A percentile compares a stretch with the other conserved stretches of the same genome.
Evolutionary conservation across 2,888 invertebrate species (phyloP).

Genomic region (Parnassius glacialis): DNA sequence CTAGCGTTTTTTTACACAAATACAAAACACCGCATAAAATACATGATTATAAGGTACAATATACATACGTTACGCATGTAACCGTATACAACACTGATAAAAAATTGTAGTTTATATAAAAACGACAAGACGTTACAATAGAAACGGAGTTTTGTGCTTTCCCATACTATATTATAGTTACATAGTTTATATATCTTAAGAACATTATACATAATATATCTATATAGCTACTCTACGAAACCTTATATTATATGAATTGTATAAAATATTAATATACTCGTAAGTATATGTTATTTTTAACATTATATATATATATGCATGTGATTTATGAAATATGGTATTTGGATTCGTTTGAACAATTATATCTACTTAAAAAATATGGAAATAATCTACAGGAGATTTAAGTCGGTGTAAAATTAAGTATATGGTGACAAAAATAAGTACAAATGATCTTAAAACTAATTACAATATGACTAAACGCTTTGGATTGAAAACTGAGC

Average conservation of each 20-base stretch:
- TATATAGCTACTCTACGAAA: slow-evolving; percentile 41
- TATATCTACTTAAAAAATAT: slow-evolving; percentile 25
- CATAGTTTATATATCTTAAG: slow-evolving; percentile 28
- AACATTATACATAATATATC: slow-evolving; percentile 29
- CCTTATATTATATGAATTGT: slow-evolving; percentile 41
- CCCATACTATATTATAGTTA: slow-evolving; percentile 39
- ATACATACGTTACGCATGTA: slow-evolving; percentile 50
- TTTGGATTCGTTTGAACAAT: slow-evolving; percentile 12
- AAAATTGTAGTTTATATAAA: slow-evolving; percentile 42
- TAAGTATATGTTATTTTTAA: slow-evolving; percentile 32
- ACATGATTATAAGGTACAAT: slow-evolving; percentile 49
- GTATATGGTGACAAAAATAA: slow-evolving; percentile 28
- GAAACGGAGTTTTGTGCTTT: slow-evolving; percentile 70
- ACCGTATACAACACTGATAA: slow-evolving; percentile 63
- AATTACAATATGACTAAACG: slow-evolving; percentile 39
- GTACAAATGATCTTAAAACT: slow-evolving; percentile 34
- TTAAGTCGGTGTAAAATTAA: slow-evolving; percentile 20
- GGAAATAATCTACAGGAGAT: slow-evolving; percentile 25
- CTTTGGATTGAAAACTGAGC: slow-evolving; percentile 47
- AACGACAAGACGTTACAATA: slow-evolving; percentile 55
- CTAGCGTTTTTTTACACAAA: slow-evolving; percentile 56
- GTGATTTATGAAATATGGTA: slow-evolving; percentile 23
- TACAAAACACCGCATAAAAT: slow-evolving; percentile 58
- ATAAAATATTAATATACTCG: slow-evolving; percentile 51
- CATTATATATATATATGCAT: slow-evolving; percentile 9